Conservation (phyloP, 2,888 invertebrate species). For the Busseola fusca region DNA sequence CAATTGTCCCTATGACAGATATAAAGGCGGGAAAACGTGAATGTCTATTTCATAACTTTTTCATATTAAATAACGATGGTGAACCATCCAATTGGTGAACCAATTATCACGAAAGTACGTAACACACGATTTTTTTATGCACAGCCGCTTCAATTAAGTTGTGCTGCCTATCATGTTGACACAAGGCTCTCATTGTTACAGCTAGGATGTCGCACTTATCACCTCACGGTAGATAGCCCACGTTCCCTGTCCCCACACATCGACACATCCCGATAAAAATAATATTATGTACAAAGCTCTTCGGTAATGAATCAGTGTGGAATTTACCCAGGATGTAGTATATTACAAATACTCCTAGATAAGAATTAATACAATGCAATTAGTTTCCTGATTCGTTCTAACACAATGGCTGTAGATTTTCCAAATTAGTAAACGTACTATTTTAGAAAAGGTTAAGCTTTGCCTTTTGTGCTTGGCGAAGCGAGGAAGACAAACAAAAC, state of each 20-base stretch:
- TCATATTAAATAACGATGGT: background rate
- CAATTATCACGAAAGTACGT: slow-evolving; percentile 7
- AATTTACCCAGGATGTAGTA: slow-evolving; percentile 62
- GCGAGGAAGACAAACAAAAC: background rate
- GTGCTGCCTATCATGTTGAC: slow-evolving; percentile 61
- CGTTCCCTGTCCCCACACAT: slow-evolving; percentile 61
- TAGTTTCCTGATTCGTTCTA: slow-evolving; percentile 56
- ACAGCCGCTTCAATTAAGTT: slow-evolving; percentile 21
- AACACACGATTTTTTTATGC: background rate
- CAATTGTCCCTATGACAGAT: background rate
- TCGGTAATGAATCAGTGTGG: slow-evolving; percentile 55
- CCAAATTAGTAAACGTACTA: slow-evolving; percentile 62
- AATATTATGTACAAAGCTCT: slow-evolving; percentile 37
- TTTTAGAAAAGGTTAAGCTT: slow-evolving; percentile 53
- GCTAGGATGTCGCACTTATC: slow-evolving; percentile 71
- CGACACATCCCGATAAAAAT: slow-evolving; percentile 66
- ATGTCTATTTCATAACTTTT: background rate
- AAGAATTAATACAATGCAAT: slow-evolving; percentile 58
- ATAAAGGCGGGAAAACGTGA: background rate
- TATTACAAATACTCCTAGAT: slow-evolving; percentile 51
- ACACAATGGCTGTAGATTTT: slow-evolving; percentile 66
- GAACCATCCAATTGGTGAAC: background rate
- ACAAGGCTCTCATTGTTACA: slow-evolving; percentile 71
- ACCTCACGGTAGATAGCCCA: slow-evolving; percentile 70
- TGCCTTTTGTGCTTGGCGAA: slow-evolving; percentile 37